These are phyloP conservation scores for Sus scrofa DNA, from an alignment of 2,113 vertebrate genomes.

Conservation along the genomic window T2T-Sscrofa CM000819.6:20149001-20149500, in stretches of 20 bases:
- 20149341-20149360: slow-evolving; percentile 65
- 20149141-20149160: too few species aligned
- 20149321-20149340: slow-evolving; percentile 62
- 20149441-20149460: slow-evolving; percentile 64
- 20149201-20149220: not conserved
- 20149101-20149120: too few species aligned
- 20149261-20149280: not conserved
- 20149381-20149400: slow-evolving; percentile 74
- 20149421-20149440: slow-evolving; percentile 60
- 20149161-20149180: too few species aligned
- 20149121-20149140: too few species aligned
- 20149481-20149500: slow-evolving; percentile 78
- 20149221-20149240: not conserved
- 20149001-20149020: too few species aligned
- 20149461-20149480: slow-evolving; percentile 75
- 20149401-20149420: slow-evolving; percentile 63
- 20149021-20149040: too few species aligned
- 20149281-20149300: not conserved
- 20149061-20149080: too few species aligned
- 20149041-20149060: too few species aligned
- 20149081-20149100: too few species aligned
- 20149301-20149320: not conserved
- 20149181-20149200: too few species aligned
- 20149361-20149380: slow-evolving; percentile 71
- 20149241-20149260: slow-evolving; percentile 53